phyloP scores from a whole-genome alignment of 2,888 invertebrate species.

The Acheta domesticus region DNA sequence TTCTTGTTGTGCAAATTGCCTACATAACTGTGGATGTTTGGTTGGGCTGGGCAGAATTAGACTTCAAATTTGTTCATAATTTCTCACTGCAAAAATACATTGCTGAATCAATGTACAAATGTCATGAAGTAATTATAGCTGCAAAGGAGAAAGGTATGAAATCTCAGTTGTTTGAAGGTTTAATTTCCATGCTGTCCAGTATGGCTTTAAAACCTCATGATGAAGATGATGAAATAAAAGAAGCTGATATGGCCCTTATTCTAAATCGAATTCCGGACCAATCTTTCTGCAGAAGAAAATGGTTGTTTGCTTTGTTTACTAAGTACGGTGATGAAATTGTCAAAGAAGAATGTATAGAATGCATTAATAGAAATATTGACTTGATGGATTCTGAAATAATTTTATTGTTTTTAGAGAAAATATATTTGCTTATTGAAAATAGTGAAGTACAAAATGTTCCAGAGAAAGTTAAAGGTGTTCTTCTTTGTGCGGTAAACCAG shows the following conservation, averaged over 20 bases:
- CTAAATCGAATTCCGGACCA: conserved; percentile 30
- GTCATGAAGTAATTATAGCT: conserved; percentile 20
- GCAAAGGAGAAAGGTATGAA: background rate
- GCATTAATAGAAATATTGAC: conserved; percentile 29
- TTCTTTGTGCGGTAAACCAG: conserved; percentile 23
- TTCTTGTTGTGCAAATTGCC: conserved; percentile 23
- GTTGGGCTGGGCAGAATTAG: conserved; percentile 31
- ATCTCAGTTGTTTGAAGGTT: background rate
- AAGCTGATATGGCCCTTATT: conserved; percentile 30
- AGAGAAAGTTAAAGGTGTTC: conserved; percentile 24
- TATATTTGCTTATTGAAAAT: background rate
- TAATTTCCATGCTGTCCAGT: conserved; percentile 27
- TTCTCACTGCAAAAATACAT: conserved; percentile 31
- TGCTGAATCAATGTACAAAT: conserved; percentile 32
- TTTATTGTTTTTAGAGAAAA: conserved; percentile 27
- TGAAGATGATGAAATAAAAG: conserved; percentile 37
- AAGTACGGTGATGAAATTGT: conserved; percentile 21
- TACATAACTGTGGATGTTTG: conserved; percentile 31
- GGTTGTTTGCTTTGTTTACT: conserved; percentile 33
- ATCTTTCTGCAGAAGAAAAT: conserved; percentile 31
- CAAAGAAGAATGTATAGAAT: conserved; percentile 27
- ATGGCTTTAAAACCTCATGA: conserved; percentile 34
- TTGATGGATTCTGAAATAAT: conserved; percentile 31
- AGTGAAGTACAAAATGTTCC: background rate
- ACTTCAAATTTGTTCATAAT: background rate